Conservation (phyloP, 2,113 vertebrate species). For the Crotalus horridus region DNA sequence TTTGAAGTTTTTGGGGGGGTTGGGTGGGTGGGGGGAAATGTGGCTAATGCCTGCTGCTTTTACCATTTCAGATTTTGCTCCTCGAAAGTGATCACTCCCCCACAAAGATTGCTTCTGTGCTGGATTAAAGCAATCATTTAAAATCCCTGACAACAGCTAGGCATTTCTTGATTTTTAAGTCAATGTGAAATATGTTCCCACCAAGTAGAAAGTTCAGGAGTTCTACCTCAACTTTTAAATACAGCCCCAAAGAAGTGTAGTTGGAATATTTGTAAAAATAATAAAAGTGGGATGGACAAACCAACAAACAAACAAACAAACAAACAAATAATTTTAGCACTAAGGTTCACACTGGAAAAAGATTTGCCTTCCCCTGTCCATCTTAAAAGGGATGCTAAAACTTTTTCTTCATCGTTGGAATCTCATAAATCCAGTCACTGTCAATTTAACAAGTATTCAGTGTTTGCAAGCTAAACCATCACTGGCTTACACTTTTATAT, state of each 20-base stretch:
- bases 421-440: not conserved
- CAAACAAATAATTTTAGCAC: no score
- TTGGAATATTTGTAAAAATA: not conserved
- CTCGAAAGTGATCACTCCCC: not conserved
- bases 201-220: not conserved
- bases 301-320: no score
- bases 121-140: not conserved
- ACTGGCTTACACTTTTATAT: not conserved
- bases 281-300: no score
- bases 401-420: not conserved
- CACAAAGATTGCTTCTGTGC: not conserved
- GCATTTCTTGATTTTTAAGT: not conserved
- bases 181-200: not conserved
- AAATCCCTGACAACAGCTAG: not conserved
- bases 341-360: not conserved
- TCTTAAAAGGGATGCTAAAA: not conserved
- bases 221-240: not conserved
- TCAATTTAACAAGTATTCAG: not conserved
- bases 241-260: not conserved
- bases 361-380: not conserved
- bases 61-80: not conserved
- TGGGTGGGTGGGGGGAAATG: no score
- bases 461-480: not conserved
- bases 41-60: not conserved
- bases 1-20: not conserved